These are phyloP conservation scores for Acanthoscelides obtectus DNA, from an alignment of 2,888 invertebrate species.

Conservation along the genomic window DNA sequence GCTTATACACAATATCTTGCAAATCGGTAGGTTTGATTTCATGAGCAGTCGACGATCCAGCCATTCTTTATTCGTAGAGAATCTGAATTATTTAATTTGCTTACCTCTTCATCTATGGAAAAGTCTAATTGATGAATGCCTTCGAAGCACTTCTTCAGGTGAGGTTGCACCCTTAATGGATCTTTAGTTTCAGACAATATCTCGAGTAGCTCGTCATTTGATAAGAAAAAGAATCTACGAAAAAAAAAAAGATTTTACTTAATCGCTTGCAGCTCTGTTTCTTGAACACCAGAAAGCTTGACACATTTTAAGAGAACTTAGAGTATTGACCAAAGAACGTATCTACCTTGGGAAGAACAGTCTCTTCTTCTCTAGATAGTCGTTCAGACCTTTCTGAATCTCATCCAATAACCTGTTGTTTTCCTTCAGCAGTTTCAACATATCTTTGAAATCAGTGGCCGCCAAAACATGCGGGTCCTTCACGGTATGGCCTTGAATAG, in stretches of 20 bases:
- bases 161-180: conserved; percentile 86
- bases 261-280: neutral
- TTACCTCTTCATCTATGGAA: conserved; percentile 65
- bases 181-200: conserved; percentile 95
- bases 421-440: conserved; percentile 67
- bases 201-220: conserved; percentile 90
- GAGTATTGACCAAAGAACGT: too few species aligned
- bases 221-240: conserved; percentile 86
- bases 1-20: too few species aligned
- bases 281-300: too few species aligned
- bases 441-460: conserved; percentile 70
- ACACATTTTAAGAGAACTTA: too few species aligned
- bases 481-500: conserved; percentile 69
- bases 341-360: conserved; percentile 78
- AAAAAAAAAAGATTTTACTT: conserved; percentile 2
- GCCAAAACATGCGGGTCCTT: conserved; percentile 58
- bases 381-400: conserved; percentile 88
- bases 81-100: too few species aligned
- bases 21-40: too few species aligned
- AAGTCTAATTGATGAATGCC: conserved; percentile 85
- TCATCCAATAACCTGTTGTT: conserved; percentile 77
- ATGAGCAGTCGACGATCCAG: too few species aligned
- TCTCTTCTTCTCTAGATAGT: conserved; percentile 90
- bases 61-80: too few species aligned
- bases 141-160: conserved; percentile 93